phyloP scores from a whole-genome alignment of 1,140 invertebrate species.

The Mya arenaria region DNA sequence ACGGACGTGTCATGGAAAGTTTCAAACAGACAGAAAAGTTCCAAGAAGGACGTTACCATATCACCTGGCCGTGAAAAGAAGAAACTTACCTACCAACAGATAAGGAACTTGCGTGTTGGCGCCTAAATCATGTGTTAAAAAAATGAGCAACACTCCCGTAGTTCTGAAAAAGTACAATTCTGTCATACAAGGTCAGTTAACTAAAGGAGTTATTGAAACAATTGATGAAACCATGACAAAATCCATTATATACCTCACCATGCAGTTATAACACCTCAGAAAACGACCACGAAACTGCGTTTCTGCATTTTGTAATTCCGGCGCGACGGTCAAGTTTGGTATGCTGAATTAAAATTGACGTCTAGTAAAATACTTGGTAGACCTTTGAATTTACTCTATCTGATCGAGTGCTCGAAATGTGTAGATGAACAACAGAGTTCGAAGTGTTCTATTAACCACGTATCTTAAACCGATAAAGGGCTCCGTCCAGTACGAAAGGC shows the following conservation, averaged over 20 bases:
- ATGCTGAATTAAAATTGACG: not conserved
- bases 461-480: too few relatives aligned
- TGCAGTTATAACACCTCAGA: too few relatives aligned
- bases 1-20: not conserved
- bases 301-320: too few relatives aligned
- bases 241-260: too few relatives aligned
- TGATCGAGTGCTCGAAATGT: too few relatives aligned
- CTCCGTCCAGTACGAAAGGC: too few relatives aligned
- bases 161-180: not conserved
- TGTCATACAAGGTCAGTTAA: too few relatives aligned
- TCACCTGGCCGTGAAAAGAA: not conserved
- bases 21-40: not conserved
- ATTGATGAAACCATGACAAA: too few relatives aligned
- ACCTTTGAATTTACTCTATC: not conserved
- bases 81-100: not conserved
- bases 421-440: too few relatives aligned
- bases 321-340: not conserved
- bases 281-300: too few relatives aligned
- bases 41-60: not conserved
- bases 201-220: too few relatives aligned
- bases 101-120: not conserved
- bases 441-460: too few relatives aligned
- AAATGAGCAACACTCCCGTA: not conserved
- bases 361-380: not conserved
- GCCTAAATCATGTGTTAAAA: not conserved